phyloP scores from a whole-genome alignment of 2,113 vertebrate species.

The Pica pica region DNA sequence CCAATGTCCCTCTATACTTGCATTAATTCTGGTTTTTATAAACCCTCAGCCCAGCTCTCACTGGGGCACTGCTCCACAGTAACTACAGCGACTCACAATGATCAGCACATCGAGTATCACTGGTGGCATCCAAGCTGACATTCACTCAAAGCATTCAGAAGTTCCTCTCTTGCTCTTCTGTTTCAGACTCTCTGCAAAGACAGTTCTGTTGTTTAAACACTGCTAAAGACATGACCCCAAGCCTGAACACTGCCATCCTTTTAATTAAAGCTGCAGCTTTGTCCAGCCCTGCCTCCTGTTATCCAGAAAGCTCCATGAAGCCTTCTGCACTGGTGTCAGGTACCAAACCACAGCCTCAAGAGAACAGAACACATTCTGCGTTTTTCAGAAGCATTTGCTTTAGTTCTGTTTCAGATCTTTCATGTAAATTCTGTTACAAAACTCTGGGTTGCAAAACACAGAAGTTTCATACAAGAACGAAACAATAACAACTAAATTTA shows the following conservation, averaged over 20 bases:
- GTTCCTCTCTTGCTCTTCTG: background rate
- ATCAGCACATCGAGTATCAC: background rate
- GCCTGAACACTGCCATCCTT: background rate
- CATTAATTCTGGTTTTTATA: background rate
- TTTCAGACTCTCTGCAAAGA: background rate
- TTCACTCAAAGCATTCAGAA: background rate
- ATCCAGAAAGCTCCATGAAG: background rate
- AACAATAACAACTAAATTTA: background rate
- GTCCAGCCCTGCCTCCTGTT: background rate
- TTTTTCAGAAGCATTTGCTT: background rate
- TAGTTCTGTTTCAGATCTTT: background rate
- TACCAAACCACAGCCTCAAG: background rate
- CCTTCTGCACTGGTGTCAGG: background rate
- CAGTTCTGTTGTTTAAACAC: background rate
- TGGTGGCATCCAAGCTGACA: background rate
- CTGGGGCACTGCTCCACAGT: background rate
- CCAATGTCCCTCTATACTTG: background rate
- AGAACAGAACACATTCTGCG: background rate
- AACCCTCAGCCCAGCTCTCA: background rate
- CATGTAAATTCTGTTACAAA: slow-evolving; percentile 32
- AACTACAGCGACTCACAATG: background rate
- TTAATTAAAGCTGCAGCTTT: background rate
- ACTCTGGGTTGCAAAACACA: slow-evolving; percentile 17
- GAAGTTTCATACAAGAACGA: background rate
- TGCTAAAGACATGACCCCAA: background rate